These are phyloP conservation scores for Gallinago stenura DNA, from an alignment of 2,797 vertebrate species.

Conservation along the genomic window DNA sequence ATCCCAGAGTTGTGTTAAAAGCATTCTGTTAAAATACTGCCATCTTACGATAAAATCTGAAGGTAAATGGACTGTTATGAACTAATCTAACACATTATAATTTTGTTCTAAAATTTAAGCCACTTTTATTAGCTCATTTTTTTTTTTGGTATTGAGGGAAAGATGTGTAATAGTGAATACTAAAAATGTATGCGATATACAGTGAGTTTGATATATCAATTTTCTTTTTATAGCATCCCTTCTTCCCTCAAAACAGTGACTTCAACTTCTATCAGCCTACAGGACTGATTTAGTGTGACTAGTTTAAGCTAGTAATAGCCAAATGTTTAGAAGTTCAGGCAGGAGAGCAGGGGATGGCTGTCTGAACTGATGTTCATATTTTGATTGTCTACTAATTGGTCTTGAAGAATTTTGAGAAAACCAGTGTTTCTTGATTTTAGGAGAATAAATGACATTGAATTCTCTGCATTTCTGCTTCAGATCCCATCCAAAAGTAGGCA, in stretches of 20 bases:
- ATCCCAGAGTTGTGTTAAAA: slow-evolving; percentile 46
- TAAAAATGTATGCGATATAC: not conserved
- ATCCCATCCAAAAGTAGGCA: not conserved
- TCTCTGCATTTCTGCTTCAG: not conserved
- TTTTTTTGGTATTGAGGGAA: not conserved
- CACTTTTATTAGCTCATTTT: slow-evolving; percentile 11
- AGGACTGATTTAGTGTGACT: not conserved
- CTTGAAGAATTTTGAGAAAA: not conserved
- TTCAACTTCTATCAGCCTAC: not conserved
- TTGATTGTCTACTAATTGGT: not conserved
- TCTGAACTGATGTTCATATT: not conserved
- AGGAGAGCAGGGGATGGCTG: not conserved
- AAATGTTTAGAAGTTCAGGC: not conserved
- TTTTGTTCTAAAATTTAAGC: slow-evolving; percentile 33
- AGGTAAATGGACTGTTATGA: slow-evolving; percentile 58
- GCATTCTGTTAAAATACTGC: slow-evolving; percentile 31
- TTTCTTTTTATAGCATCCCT: not conserved
- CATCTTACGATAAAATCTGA: slow-evolving; percentile 44
- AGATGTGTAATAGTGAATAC: not conserved
- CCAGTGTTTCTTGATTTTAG: not conserved
- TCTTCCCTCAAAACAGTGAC: not conserved
- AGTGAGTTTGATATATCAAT: not conserved
- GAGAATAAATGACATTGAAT: not conserved
- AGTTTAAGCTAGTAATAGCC: not conserved
- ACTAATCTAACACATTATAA: slow-evolving; percentile 37